Evolutionary conservation across 2,797 vertebrate genomes (phyloP).

Genomic region (Ceryle rudis): DNA sequence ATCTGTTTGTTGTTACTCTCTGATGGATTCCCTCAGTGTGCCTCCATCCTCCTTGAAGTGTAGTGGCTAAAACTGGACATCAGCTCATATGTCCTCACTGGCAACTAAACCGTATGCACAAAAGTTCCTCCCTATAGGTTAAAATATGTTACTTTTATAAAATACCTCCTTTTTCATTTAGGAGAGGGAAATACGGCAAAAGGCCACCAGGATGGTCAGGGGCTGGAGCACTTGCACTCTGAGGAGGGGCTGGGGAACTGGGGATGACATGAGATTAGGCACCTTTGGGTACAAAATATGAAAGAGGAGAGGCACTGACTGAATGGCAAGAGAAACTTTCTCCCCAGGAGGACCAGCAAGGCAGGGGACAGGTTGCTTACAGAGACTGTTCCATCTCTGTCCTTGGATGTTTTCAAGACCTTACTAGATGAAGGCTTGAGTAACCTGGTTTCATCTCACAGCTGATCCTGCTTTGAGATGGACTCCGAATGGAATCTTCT

Average conservation of each 20-base stretch:
- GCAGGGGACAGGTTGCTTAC: neutral
- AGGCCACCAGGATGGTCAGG: too few species aligned
- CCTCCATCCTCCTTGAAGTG: neutral
- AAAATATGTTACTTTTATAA: neutral
- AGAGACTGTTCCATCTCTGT: neutral
- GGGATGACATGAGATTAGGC: neutral
- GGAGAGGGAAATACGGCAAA: neutral
- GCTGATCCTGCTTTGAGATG: neutral
- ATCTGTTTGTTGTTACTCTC: neutral
- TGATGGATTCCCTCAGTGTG: neutral
- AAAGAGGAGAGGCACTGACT: neutral
- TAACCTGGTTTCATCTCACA: neutral
- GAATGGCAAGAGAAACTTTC: neutral
- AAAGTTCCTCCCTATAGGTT: neutral
- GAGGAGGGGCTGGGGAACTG: neutral
- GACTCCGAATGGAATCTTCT: neutral
- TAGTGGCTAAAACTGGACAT: neutral
- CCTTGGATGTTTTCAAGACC: neutral
- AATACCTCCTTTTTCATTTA: neutral
- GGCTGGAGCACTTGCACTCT: neutral
- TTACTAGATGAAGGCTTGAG: neutral
- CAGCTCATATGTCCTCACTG: accelerated
- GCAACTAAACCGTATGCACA: neutral
- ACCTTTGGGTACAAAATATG: neutral
- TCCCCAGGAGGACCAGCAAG: neutral